These are phyloP conservation scores for Cinara cedri DNA, from an alignment of 2,888 invertebrate species.

Conservation along the genomic window DNA sequence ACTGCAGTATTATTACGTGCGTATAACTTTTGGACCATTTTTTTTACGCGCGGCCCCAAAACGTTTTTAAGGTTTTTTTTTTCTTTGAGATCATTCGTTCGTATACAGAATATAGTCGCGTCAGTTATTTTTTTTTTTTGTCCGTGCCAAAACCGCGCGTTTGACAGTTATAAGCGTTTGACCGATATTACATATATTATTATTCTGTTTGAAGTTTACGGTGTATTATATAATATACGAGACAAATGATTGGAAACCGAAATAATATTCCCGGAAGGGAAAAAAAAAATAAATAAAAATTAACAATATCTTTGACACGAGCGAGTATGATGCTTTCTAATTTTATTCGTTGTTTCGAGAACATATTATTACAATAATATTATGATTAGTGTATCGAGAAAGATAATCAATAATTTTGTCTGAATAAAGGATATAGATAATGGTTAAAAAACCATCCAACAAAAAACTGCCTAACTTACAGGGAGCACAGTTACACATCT, in stretches of 20 bases:
- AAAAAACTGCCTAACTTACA: too few species aligned
- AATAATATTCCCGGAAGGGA: conserved; percentile 13
- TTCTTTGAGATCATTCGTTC: not conserved
- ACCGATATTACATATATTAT: conserved; percentile 29
- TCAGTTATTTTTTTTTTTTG: not conserved
- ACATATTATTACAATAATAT: too few species aligned
- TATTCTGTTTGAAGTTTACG: conserved; percentile 31
- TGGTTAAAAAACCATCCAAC: too few species aligned
- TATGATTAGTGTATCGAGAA: too few species aligned
- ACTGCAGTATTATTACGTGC: not conserved
- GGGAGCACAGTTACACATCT: too few species aligned
- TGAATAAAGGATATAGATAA: too few species aligned
- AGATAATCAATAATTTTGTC: too few species aligned
- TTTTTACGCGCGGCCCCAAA: not conserved
- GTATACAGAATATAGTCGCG: not conserved
- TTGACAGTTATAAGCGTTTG: conserved; percentile 38
- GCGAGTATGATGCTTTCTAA: too few species aligned
- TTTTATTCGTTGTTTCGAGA: too few species aligned
- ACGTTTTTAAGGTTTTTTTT: conserved; percentile 13
- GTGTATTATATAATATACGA: too few species aligned
- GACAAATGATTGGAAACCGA: conserved; percentile 32
- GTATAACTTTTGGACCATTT: not conserved
- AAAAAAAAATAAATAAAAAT: too few species aligned
- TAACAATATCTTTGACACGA: too few species aligned
- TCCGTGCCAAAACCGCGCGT: conserved; percentile 31